Base-by-base conservation (phyloP, 2,113 vertebrate species). In the Tupaia chinensis region DNA sequence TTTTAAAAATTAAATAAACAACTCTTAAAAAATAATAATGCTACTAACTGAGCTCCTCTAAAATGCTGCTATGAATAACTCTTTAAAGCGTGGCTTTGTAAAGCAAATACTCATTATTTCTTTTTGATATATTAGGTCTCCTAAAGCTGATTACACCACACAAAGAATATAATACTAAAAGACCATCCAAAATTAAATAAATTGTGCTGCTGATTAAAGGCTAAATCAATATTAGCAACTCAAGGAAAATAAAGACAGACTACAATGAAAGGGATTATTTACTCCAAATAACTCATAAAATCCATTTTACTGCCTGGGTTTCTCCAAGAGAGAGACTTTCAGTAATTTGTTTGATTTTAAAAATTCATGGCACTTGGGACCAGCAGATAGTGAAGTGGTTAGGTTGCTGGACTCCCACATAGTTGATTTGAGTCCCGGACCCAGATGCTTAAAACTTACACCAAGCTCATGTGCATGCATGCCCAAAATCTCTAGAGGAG, bases 141-240 rank as follows among this genome's bases (percentile, higher is more conserved):
- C 29, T 86, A 81, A 89, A 87, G 72, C 44, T 95, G 70, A 95
- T 94, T 89, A 76, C 4, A 82, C 5, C 12, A 56, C 5, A 90
- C 12, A 83, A 87, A 92, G 44, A 84, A 78, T 86, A 87, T 9
- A 66, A 76, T 81, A 79, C 44, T 77, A 81, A 92, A 86, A 60
- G 54, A 61, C 32, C 9, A 82, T 34, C 87, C 54, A 85, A 96
- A 95, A 93, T 25, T 23, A 89, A 94, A 80, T 82, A 88, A 91
- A 83, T 61, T 91, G 78, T 93, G 65, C 63, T 95, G 92, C 54
- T 94, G 72, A 84, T 73, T 94, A 95, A 95, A 81, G 32, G 22
- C 69, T 92, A 90, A 92, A 84, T 44, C 61, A 56, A 73, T 90
- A 76, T 83, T 95, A 96, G 13, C 27, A 77, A 82, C 32, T 68